Percentiles rank a stretch among this genome's conserved stretches.
Evolutionary conservation across 1,140 invertebrate genomes (phyloP).

Genomic region (Arion vulgaris): DNA sequence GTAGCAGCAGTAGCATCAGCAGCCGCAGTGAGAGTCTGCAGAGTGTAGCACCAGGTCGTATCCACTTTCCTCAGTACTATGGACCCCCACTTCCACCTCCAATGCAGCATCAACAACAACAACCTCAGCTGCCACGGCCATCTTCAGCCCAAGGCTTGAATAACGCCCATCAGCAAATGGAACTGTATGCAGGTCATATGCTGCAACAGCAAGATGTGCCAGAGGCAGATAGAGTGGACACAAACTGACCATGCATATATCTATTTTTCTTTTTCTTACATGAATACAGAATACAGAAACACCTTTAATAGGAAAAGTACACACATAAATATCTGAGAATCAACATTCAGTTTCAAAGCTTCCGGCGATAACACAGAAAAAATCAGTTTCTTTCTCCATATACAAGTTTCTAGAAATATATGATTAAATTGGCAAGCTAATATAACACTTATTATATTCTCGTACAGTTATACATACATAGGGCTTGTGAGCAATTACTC

Average conservation of each 20-base stretch:
- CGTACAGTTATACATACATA: too few relatives aligned
- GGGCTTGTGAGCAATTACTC: too few relatives aligned
- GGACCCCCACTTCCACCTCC: constrained; percentile 6
- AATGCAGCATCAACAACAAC: constrained; percentile 3
- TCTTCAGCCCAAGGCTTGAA: constrained; percentile 36
- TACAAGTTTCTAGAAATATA: too few relatives aligned
- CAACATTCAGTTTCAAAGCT: too few relatives aligned
- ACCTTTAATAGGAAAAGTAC: background rate
- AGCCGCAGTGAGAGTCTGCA: constrained; percentile 12
- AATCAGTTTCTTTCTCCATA: too few relatives aligned
- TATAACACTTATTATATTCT: too few relatives aligned
- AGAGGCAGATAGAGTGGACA: constrained; percentile 56
- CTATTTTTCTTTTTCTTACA: background rate
- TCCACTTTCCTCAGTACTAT: background rate
- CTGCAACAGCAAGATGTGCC: constrained; percentile 56
- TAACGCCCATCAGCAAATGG: constrained; percentile 39
- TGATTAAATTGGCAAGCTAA: too few relatives aligned
- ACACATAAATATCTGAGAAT: background rate
- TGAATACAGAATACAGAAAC: background rate
- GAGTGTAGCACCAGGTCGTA: background rate
- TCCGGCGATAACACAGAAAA: too few relatives aligned
- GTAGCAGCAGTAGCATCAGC: constrained; percentile 32
- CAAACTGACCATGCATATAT: background rate
- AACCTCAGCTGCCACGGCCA: constrained; percentile 22
- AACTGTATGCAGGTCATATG: constrained; percentile 47